These are phyloP conservation scores for Microplitis demolitor DNA, from an alignment of 1,140 invertebrate genomes.

Conservation along the genomic window DNA sequence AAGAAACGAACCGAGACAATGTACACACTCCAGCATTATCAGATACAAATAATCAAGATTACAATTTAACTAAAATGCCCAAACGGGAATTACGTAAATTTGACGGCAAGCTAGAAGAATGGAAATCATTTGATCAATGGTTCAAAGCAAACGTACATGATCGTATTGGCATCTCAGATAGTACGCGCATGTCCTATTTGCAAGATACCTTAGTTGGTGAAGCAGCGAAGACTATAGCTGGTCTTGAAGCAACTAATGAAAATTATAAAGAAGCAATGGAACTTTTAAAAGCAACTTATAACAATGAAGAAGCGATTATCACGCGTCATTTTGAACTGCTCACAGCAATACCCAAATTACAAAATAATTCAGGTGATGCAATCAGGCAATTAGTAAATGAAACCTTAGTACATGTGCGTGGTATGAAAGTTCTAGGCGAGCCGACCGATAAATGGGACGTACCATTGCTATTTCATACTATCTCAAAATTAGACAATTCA, in stretches of 20 bases:
- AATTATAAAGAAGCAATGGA: not conserved
- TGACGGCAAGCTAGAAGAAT: constrained; percentile 8
- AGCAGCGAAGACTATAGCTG: not conserved
- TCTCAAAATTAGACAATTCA: not conserved
- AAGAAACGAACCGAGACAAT: not conserved
- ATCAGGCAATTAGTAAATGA: not conserved
- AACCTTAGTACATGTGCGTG: not conserved
- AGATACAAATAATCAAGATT: not conserved
- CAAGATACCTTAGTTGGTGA: not conserved
- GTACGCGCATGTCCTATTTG: not conserved
- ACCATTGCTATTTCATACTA: not conserved
- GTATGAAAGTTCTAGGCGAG: not conserved
- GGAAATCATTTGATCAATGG: not conserved
- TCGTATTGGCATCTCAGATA: constrained; percentile 1
- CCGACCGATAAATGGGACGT: not conserved
- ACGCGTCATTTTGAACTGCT: not conserved
- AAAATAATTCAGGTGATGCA: not conserved
- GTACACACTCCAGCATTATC: not conserved
- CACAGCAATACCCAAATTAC: not conserved
- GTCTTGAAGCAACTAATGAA: not conserved
- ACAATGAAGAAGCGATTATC: not conserved
- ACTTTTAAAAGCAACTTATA: not conserved
- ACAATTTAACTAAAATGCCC: not conserved
- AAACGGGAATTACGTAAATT: constrained; percentile 8
- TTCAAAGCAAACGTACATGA: not conserved